Evolutionary conservation across 2,888 invertebrate species (phyloP).

Genomic region (Eutolmus rufibarbis): DNA sequence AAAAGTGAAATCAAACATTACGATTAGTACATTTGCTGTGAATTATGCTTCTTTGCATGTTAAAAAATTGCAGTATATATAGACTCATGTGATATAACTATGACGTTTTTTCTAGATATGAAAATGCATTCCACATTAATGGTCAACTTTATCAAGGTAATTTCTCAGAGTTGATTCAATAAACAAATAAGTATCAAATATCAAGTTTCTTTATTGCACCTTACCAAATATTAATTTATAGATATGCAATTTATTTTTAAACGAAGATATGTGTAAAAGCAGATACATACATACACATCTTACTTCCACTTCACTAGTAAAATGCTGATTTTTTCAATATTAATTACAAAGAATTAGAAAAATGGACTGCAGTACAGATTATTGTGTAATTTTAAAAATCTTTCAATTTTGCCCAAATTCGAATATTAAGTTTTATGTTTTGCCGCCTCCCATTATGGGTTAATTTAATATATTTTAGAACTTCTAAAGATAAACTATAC

Average conservation of each 20-base stretch:
- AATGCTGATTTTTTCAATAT: too few relatives aligned
- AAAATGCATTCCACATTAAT: conserved; percentile 15
- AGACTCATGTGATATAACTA: not conserved
- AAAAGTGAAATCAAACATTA: not conserved
- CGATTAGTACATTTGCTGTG: not conserved
- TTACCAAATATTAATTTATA: not conserved
- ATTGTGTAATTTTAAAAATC: too few relatives aligned
- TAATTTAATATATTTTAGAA: too few relatives aligned
- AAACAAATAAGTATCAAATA: not conserved
- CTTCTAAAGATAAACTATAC: too few relatives aligned
- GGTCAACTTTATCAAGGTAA: conserved; percentile 31
- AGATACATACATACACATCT: too few relatives aligned
- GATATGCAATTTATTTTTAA: not conserved
- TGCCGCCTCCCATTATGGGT: too few relatives aligned
- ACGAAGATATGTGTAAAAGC: not conserved
- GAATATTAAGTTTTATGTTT: too few relatives aligned
- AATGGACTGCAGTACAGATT: too few relatives aligned
- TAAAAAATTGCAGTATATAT: not conserved
- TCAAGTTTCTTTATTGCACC: not conserved
- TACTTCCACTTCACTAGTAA: too few relatives aligned
- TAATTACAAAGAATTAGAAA: too few relatives aligned
- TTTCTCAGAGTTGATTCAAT: not conserved
- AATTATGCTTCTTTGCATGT: not conserved
- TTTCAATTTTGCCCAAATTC: too few relatives aligned
- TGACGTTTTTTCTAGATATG: not conserved